Evolutionary conservation across 2,888 invertebrate species (phyloP).

Genomic region (Drosophila barbarae): DNA sequence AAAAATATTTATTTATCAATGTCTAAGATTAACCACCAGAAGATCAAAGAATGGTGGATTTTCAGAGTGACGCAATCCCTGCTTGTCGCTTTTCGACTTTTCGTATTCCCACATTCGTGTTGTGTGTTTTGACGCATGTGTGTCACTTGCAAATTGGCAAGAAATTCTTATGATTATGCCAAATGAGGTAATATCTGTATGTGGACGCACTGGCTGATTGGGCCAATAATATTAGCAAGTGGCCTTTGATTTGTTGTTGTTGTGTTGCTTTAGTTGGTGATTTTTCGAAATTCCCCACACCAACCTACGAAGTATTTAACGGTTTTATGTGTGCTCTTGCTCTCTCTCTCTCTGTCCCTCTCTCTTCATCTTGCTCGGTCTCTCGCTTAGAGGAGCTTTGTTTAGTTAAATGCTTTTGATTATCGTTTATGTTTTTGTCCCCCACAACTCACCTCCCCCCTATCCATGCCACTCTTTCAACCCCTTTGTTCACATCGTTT

Average conservation of each 20-base stretch:
- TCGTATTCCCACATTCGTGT: neutral
- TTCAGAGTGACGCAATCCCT: conserved; percentile 7
- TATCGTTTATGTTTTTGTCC: conserved; percentile 23
- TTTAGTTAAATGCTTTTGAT: conserved; percentile 23
- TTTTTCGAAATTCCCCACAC: conserved; percentile 4
- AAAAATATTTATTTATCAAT: too few species aligned
- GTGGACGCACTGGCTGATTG: conserved; percentile 9
- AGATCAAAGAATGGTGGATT: neutral
- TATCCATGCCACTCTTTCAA: neutral
- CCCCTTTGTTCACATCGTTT: conserved; percentile 21
- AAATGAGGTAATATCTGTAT: conserved; percentile 23
- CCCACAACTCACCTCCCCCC: neutral
- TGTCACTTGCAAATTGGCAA: conserved; percentile 17
- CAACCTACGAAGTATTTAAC: neutral
- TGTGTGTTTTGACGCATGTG: conserved; percentile 7
- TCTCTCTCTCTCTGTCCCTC: neutral
- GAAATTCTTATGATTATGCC: conserved; percentile 16
- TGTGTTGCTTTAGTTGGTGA: neutral
- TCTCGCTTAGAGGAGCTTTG: conserved; percentile 4
- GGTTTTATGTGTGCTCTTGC: neutral
- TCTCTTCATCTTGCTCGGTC: neutral
- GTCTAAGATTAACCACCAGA: neutral
- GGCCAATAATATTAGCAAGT: neutral
- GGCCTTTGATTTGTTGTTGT: neutral
- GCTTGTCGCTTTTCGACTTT: neutral